These are phyloP conservation scores for Tigriopus californicus DNA, from an alignment of 2,888 invertebrate species.

Conservation along the genomic window DNA sequence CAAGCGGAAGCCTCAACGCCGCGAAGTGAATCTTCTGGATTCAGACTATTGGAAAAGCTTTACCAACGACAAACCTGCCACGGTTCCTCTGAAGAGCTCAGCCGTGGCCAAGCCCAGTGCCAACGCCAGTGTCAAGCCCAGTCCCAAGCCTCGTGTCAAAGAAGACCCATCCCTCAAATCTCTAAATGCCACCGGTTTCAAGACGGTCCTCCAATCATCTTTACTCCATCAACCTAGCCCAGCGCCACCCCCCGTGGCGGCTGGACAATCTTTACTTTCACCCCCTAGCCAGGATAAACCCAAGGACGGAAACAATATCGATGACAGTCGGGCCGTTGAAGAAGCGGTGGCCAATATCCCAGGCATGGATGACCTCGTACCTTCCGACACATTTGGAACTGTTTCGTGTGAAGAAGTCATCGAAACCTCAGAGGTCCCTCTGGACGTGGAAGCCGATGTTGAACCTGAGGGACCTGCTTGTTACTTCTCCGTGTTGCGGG, in stretches of 20 bases:
- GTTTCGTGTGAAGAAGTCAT: background rate
- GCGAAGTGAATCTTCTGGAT: background rate
- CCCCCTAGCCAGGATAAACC: no score
- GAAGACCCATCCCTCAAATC: no score
- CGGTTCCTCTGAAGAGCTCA: background rate
- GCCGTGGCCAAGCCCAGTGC: background rate
- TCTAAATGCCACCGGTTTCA: no score
- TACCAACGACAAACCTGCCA: background rate
- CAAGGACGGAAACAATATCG: no score
- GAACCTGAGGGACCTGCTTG: conserved; percentile 15
- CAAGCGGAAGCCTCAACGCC: no score
- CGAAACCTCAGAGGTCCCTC: background rate
- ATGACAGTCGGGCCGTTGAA: background rate
- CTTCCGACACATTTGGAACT: background rate
- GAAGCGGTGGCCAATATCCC: conserved; percentile 1
- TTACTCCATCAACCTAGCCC: no score
- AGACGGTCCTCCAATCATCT: no score
- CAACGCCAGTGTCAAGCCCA: background rate
- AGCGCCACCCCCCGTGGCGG: no score
- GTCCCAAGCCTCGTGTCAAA: background rate
- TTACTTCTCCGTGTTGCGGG: conserved; percentile 67
- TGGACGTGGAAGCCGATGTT: background rate
- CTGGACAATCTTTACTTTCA: no score
- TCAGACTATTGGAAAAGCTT: background rate
- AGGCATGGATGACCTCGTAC: background rate